A percentile compares a stretch with the other conserved stretches of the same genome.
These are phyloP conservation scores for Xiphophorus birchmanni DNA, from an alignment of 2,797 vertebrate species.

Conservation along the genomic window DNA sequence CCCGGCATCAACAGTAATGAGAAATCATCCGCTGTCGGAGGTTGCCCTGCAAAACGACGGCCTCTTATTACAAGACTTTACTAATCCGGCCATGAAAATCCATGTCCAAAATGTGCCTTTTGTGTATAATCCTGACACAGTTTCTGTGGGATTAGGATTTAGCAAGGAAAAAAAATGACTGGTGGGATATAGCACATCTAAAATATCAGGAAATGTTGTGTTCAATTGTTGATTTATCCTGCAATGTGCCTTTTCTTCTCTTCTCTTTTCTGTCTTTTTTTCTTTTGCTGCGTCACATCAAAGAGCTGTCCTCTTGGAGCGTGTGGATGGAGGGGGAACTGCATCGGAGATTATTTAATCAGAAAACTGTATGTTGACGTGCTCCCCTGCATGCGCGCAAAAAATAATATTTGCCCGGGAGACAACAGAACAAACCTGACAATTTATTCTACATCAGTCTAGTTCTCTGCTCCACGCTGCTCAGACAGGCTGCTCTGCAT, in stretches of 20 bases:
- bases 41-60: conserved; percentile 62
- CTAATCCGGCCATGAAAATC: conserved; percentile 83
- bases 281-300: conserved; percentile 52
- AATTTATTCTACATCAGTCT: conserved; percentile 26
- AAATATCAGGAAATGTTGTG: conserved; percentile 57
- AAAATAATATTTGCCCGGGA: conserved; percentile 6
- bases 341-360: conserved; percentile 6
- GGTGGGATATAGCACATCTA: conserved; percentile 53
- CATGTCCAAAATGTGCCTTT: conserved; percentile 79
- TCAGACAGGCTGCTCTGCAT: conserved; percentile 14
- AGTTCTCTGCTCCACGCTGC: conserved; percentile 7
- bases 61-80: conserved; percentile 79
- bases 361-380: conserved; percentile 1
- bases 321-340: neutral
- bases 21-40: conserved; percentile 60
- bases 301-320: conserved; percentile 34
- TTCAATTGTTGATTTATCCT: conserved; percentile 56
- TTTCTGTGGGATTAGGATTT: conserved; percentile 79
- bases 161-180: conserved; percentile 48
- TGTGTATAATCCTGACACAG: conserved; percentile 82
- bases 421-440: conserved; percentile 16
- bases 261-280: neutral
- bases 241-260: neutral
- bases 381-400: conserved; percentile 16
- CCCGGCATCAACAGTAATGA: conserved; percentile 51